Evolutionary conservation across 2,797 vertebrate species (phyloP).

Genomic region (Dryobates pubescens): DNA sequence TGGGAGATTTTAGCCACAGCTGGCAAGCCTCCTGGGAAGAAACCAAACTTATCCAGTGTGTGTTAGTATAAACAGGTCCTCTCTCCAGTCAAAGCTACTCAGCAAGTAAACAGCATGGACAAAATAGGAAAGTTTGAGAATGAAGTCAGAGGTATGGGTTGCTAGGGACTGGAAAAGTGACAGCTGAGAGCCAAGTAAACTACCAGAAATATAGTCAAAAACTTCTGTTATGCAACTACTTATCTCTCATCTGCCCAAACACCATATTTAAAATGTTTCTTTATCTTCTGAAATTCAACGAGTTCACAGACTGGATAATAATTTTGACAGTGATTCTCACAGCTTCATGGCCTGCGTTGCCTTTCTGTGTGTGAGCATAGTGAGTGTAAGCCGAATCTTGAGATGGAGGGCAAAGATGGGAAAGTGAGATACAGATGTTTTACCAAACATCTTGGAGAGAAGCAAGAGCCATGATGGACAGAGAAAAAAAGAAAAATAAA

Average conservation of each 20-base stretch:
- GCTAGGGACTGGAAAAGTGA: not conserved
- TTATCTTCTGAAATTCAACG: not conserved
- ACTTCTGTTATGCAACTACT: rapidly evolving
- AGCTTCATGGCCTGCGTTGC: not conserved
- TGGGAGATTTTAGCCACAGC: not conserved
- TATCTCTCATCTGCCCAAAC: not conserved
- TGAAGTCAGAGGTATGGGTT: not conserved
- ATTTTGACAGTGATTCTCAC: rapidly evolving
- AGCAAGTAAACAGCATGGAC: not conserved
- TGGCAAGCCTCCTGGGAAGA: not conserved
- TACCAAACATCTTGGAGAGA: not conserved
- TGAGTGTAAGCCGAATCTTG: not conserved
- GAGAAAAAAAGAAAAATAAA: not conserved
- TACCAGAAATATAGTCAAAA: not conserved
- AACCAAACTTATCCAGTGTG: not conserved
- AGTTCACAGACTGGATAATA: not conserved
- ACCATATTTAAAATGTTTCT: not conserved
- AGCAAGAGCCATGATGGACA: not conserved
- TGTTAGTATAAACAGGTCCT: conserved; percentile 1
- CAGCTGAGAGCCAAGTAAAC: not conserved
- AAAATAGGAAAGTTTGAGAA: not conserved
- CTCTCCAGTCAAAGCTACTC: not conserved
- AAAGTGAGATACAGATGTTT: not conserved
- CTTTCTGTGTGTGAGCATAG: not conserved
- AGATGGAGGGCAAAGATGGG: not conserved